phyloP scores from a whole-genome alignment of 2,888 invertebrate species.

The Acanthosepion esculentum region DNA sequence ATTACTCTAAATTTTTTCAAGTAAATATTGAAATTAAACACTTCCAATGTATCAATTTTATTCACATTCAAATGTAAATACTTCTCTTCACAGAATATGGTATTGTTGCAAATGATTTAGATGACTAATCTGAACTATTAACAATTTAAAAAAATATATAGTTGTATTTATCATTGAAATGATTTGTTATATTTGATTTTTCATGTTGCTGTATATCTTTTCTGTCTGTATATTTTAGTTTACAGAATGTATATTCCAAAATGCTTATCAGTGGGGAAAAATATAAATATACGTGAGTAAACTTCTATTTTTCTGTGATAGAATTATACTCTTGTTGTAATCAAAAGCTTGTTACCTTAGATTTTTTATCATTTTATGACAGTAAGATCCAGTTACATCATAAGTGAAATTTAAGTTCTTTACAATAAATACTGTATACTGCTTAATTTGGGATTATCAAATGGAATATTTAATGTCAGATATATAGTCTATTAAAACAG shows the following conservation, averaged over 20 bases:
- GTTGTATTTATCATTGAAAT: too few species aligned
- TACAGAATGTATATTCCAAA: slow-evolving; percentile 87
- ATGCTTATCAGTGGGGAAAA: slow-evolving; percentile 84
- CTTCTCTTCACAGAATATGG: too few species aligned
- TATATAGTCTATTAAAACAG: too few species aligned
- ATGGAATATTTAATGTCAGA: neutral
- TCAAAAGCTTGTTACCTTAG: neutral
- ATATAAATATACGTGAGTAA: slow-evolving; percentile 83
- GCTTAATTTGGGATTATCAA: neutral
- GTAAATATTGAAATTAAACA: too few species aligned
- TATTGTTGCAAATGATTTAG: too few species aligned
- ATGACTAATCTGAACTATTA: too few species aligned
- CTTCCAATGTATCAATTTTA: too few species aligned
- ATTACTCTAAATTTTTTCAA: too few species aligned
- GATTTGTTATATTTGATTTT: neutral
- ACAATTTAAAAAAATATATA: too few species aligned
- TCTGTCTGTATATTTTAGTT: slow-evolving; percentile 75
- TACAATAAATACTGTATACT: neutral
- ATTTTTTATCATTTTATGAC: neutral
- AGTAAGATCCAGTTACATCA: neutral
- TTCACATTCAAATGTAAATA: too few species aligned
- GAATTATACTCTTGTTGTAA: too few species aligned
- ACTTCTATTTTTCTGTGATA: neutral
- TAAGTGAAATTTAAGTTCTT: neutral
- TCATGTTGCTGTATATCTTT: slow-evolving; percentile 46